Percentiles rank a stretch among this genome's conserved stretches.
Conservation (phyloP, 2,888 invertebrate genomes). For the Charanyca ferruginea region DNA sequence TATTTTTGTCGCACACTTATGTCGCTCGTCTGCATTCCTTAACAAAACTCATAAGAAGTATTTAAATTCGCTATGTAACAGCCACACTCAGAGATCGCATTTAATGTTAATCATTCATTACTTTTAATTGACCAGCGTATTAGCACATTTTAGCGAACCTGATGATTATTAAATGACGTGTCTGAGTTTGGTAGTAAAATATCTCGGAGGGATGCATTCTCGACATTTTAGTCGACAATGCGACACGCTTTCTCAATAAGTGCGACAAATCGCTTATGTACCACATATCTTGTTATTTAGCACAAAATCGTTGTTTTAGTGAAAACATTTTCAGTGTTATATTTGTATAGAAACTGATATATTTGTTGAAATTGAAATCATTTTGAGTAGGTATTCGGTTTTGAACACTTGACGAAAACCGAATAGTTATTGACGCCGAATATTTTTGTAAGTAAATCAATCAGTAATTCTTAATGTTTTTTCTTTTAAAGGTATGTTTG, state of each 20-base stretch:
- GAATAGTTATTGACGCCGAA: conserved; percentile 7
- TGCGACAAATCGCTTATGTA: conserved; percentile 43
- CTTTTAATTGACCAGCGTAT: too few species aligned
- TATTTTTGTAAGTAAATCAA: too few species aligned
- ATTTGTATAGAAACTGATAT: conserved; percentile 16
- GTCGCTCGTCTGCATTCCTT: conserved; percentile 10
- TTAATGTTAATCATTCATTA: too few species aligned
- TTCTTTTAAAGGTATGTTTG: too few species aligned
- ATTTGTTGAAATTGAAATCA: conserved; percentile 17
- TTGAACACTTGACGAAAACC: background rate
- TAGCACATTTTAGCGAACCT: too few species aligned
- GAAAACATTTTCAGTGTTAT: conserved; percentile 30
- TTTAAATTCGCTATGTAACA: background rate
- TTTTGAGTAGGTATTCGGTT: conserved; percentile 25
- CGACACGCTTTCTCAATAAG: background rate
- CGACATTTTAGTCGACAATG: background rate
- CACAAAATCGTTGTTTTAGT: conserved; percentile 49
- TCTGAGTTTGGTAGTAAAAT: background rate
- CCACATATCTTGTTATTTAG: conserved; percentile 58
- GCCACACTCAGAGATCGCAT: background rate
- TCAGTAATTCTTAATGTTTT: too few species aligned
- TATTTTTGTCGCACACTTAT: conserved; percentile 25
- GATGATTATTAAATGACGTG: too few species aligned
- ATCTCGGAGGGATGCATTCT: background rate
- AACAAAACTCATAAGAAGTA: background rate